Evolutionary conservation across 2,797 vertebrate species (phyloP), one percentile per base, ranked within the genome.

Genomic region (Thalassophryne amazonica): DNA sequence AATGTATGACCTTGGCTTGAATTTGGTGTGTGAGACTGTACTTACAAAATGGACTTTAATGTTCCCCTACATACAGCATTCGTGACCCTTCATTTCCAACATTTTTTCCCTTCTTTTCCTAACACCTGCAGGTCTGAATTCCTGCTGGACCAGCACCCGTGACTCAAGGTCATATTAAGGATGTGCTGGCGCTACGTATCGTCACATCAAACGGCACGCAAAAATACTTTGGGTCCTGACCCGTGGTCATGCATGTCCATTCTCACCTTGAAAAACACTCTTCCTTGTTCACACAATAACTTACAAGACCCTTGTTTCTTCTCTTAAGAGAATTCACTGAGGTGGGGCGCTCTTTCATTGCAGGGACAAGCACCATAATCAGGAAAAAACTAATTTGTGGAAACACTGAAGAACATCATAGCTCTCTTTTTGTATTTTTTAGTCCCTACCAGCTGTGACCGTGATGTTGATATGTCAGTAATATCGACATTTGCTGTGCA

Each of bases 101-200:
- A 45, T 37, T 31, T n/a, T 46, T 42, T n/a, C 16, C 15, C 20
- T 38, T 43, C 20, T 9, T 2, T 11, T 43, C 37, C 20, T 4
- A 14, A 57, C 45, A 40, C 24, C 31, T 36, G 29, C 25, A 41
- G 45, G 69, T 71, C 55, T 61, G 55, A 69, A 56, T 48, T n/a
- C 42, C 55, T 42, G 9, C 32, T 18, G 37, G 35, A 46, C n/a
- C 11, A 32, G 58, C 48, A 55, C 37, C 24, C 5, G 2, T 1
- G 10, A 28, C 29, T 3, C 7, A n/a, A n/a, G n/a, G n/a, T n/a
- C n/a, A n/a, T n/a, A n/a, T n/a, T n/a, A n/a, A n/a, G n/a, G n/a
- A n/a, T n/a, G n/a, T n/a, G n/a, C n/a, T n/a, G n/a, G n/a, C n/a
- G n/a, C n/a, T n/a, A n/a, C n/a, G n/a, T n/a, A n/a, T n/a, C n/a